Evolutionary conservation across 1,140 invertebrate genomes (phyloP), one percentile per base, ranked within the genome.

Genomic region (Heliothis subflexa): DNA sequence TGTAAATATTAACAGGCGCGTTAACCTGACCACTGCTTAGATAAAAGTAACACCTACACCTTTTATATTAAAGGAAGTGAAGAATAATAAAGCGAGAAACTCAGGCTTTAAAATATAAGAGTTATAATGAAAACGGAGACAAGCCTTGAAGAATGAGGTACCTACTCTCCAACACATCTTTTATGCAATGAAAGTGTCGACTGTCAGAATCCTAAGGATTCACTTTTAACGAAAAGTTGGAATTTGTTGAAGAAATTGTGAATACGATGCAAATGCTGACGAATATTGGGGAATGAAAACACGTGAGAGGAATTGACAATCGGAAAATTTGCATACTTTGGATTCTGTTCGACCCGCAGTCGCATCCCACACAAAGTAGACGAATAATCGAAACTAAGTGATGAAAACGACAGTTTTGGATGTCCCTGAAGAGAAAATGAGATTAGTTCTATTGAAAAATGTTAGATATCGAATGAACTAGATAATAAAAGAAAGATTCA

Each of bases 281-380:
- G 71, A 73, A 73, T 59, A 73, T 73, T 59, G 54, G 71, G 33
- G 71, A 59, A 73, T 71, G 68, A 54, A 59, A 73, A 73, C 71
- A 61, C 33, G 71, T 45, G 55, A 73, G 55, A 47, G 28, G 71
- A 73, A 59, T 73, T 59, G 71, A 25, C 71, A 59, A 73, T 57
- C 55, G 55, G 55, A 47, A 47, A 59, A 73, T 73, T 73, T 73
- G 71, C 71, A 59, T 73, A 59, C n/a, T 59, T 73, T 47, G 33
- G 47, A 73, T 59, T 59, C 40, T 12, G 40, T 49, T 55, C 16
- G 55, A 57, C 33, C 40, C 52, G 21, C n/a, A 59, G 54, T 61
- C 5, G 59, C 16, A 3, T 59, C 33, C 33, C 40, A 47, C 13
- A n/a, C 33, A 33, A 61, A 59, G 18, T 59, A 47, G 54, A 73